phyloP scores from a whole-genome alignment of 2,797 vertebrate genomes.

The Epinephelus malabaricus region DNA sequence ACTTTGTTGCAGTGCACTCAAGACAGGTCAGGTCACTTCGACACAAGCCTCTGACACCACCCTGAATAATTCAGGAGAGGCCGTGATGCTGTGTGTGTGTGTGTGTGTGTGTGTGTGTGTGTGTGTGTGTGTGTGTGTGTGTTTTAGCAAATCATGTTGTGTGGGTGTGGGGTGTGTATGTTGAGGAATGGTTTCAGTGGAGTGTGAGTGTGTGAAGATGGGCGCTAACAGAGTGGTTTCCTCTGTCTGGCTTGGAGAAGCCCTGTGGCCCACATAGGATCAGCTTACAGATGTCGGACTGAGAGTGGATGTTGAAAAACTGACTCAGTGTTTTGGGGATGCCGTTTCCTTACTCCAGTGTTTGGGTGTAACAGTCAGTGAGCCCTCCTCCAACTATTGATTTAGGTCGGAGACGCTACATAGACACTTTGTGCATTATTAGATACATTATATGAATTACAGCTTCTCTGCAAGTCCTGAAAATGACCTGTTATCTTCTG shows the following conservation, averaged over 20 bases:
- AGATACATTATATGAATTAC: neutral
- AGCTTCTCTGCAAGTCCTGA: conserved; percentile 19
- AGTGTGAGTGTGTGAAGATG: conserved; percentile 37
- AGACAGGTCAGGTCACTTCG: conserved; percentile 61
- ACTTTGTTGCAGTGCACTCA: conserved; percentile 50
- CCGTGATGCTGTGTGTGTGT: conserved; percentile 34
- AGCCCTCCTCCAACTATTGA: conserved; percentile 36
- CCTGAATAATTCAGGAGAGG: conserved; percentile 76
- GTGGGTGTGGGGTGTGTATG: neutral
- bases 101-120: neutral
- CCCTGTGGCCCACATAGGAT: conserved; percentile 59
- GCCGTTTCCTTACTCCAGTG: conserved; percentile 28
- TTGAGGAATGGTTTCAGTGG: conserved; percentile 29
- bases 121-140: conserved; percentile 27
- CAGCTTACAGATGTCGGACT: conserved; percentile 48
- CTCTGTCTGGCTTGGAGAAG: conserved; percentile 52
- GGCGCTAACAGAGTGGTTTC: conserved; percentile 54
- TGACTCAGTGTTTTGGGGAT: conserved; percentile 33
- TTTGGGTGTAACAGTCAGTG: conserved; percentile 30
- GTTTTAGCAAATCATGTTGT: neutral
- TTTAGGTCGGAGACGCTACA: neutral
- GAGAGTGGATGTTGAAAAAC: conserved; percentile 26
- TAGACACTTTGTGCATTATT: neutral
- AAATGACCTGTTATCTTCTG: conserved; percentile 10
- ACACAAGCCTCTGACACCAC: conserved; percentile 59